Evolutionary conservation across 2,888 invertebrate genomes (phyloP), one percentile per base, ranked within the genome.

Genomic region (Osedax frankpressi): DNA sequence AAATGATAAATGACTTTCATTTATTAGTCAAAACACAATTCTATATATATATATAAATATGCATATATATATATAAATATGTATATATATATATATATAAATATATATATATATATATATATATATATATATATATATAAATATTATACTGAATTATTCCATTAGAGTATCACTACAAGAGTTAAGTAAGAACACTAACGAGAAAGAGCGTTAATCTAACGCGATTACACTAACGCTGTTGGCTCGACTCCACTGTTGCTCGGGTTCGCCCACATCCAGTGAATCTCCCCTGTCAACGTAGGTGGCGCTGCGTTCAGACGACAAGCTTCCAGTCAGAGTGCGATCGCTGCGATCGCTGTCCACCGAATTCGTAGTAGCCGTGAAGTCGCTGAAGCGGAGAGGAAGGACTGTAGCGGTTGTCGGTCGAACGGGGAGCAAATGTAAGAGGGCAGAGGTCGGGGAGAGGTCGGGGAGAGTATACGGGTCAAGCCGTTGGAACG

Each of bases 281-380:
- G 90, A 90, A 82, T 92, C 91, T 2, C 91, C 88, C 71, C 92
- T 87, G 74, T 86, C 86, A 19, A 91, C 89, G 30, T 91, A 89
- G 11, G 91, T 89, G 3, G 91, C 91, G 77, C 90, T 87, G 86
- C 92, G 92, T 0, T 91, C 93, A 26, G 44, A 65, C 14, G 68
- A 74, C 24, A 69, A 28, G 29, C 60, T 44, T 26, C 70, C 73
- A n/a, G 73, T 74, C 70, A 84, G 78, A 26, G 86, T 86, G 80
- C 85, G 85, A 79, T 86, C 91, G 80, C 90, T 86, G 80, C 86
- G 85, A 79, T 86, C 91, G 80, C 90, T 89, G 78, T 86, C 86
- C 44, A 44, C 44, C 19, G 44, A 44, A 44, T 44, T 44, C 6
- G 44, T 44, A n/a, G n/a, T n/a, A n/a, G n/a, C n/a, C 44, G 44